phyloP scores from a whole-genome alignment of 2,113 vertebrate species.

The Solenodon paradoxus region DNA sequence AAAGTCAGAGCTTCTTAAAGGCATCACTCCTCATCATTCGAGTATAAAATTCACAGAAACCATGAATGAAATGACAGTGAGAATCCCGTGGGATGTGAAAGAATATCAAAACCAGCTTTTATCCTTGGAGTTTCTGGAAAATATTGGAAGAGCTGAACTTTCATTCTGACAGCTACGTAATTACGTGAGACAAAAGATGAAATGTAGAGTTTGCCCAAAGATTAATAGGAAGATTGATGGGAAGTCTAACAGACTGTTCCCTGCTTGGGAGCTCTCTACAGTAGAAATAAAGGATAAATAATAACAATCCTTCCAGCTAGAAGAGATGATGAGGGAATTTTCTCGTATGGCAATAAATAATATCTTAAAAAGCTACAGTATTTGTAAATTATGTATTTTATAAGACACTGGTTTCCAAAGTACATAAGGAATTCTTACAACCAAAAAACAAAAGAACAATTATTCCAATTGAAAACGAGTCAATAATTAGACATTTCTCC shows the following conservation, averaged over 20 bases:
- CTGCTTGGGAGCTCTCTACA: neutral
- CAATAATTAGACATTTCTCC: too few relatives aligned
- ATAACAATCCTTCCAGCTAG: neutral
- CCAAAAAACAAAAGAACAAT: neutral
- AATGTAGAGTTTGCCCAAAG: neutral
- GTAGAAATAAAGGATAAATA: neutral
- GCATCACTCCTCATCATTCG: neutral
- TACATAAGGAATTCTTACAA: neutral
- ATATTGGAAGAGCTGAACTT: neutral
- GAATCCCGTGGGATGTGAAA: neutral
- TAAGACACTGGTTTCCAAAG: neutral
- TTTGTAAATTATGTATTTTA: neutral
- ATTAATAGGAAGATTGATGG: too few relatives aligned
- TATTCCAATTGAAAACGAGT: too few relatives aligned
- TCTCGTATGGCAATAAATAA: neutral
- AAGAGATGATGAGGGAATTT: neutral
- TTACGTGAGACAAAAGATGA: neutral
- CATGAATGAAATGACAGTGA: neutral
- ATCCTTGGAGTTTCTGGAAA: neutral
- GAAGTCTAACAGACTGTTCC: neutral
- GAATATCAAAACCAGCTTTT: neutral
- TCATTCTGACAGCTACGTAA: neutral
- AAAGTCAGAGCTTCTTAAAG: neutral
- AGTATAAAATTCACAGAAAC: neutral
- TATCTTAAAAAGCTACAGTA: neutral